A percentile compares a stretch with the other conserved stretches of the same genome.
Evolutionary conservation across 2,888 invertebrate genomes (phyloP).

Genomic region (Philereme vetulata): DNA sequence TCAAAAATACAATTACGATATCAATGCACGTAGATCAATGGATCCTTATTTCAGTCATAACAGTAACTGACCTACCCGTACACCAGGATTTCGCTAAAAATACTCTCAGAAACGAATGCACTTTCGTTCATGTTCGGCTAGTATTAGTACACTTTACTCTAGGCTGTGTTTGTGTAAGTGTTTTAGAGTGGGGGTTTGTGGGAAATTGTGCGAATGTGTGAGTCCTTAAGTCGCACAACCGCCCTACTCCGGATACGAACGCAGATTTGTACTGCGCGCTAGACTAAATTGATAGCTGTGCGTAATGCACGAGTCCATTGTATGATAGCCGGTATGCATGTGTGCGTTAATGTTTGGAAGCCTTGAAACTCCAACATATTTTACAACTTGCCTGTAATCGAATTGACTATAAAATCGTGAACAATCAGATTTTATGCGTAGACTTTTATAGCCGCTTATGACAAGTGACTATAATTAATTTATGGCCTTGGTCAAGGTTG

Average conservation of each 20-base stretch:
- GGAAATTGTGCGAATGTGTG: conserved; percentile 60
- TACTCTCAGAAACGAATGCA: conserved; percentile 64
- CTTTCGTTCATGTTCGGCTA: conserved; percentile 70
- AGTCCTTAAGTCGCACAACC: conserved; percentile 48
- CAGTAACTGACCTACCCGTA: conserved; percentile 79
- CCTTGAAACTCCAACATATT: conserved; percentile 66
- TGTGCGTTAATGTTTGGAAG: conserved; percentile 57
- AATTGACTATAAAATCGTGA: conserved; percentile 72
- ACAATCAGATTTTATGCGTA: conserved; percentile 70
- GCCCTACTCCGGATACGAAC: conserved; percentile 80
- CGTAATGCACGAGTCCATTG: conserved; percentile 65
- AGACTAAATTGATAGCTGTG: conserved; percentile 74
- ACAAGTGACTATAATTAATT: conserved; percentile 66
- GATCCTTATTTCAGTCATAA: conserved; percentile 67
- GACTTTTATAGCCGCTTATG: conserved; percentile 59
- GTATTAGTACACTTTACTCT: conserved; percentile 57
- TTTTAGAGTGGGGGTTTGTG: conserved; percentile 55
- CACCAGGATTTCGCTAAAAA: conserved; percentile 73
- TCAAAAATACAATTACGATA: conserved; percentile 11
- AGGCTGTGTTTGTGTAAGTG: conserved; percentile 47
- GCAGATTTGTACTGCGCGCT: conserved; percentile 75
- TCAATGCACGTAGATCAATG: conserved; percentile 32
- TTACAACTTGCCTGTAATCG: conserved; percentile 68
- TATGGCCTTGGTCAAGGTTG: conserved; percentile 66
- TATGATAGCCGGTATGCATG: conserved; percentile 47